A percentile compares a stretch with the other conserved stretches of the same genome.
phyloP scores from a whole-genome alignment of 2,113 vertebrate genomes.

The Plecturocebus donacophilus region DNA sequence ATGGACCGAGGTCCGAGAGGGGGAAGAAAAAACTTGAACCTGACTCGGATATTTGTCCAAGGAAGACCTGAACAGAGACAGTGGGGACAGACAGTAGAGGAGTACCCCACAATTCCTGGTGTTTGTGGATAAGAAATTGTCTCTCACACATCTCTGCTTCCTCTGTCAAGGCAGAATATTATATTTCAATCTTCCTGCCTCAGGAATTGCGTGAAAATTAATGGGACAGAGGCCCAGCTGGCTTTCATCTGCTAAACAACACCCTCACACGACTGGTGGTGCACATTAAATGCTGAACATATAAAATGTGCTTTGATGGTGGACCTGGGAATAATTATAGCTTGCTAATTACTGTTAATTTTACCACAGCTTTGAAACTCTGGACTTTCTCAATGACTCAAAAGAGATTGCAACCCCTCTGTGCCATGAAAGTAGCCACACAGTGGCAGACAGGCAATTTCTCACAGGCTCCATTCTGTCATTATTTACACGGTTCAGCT shows the following conservation, averaged over 20 bases:
- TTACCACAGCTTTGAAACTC: constrained; percentile 68
- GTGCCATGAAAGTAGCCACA: constrained; percentile 6
- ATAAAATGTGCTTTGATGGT: constrained; percentile 50
- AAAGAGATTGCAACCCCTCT: constrained; percentile 3
- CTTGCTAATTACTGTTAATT: constrained; percentile 75
- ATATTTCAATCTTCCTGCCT: constrained; percentile 18
- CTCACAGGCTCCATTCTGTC: neutral
- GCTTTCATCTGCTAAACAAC: constrained; percentile 59
- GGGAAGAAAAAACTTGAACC: neutral
- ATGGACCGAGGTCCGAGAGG: neutral
- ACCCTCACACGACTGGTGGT: neutral
- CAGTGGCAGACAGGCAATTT: neutral
- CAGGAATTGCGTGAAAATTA: constrained; percentile 63
- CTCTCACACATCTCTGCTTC: neutral
- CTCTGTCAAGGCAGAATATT: constrained; percentile 41
- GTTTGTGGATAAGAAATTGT: neutral
- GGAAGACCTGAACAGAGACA: neutral
- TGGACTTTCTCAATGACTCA: constrained; percentile 70
- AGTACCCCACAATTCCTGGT: neutral
- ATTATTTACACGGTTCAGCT: neutral
- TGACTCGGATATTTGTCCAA: neutral
- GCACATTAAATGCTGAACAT: constrained; percentile 48
- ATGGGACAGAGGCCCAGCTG: constrained; percentile 19
- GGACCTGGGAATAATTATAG: constrained; percentile 66
- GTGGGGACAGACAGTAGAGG: neutral